phyloP scores from a whole-genome alignment of 2,888 invertebrate species.

The Drosophila meridionalis region DNA sequence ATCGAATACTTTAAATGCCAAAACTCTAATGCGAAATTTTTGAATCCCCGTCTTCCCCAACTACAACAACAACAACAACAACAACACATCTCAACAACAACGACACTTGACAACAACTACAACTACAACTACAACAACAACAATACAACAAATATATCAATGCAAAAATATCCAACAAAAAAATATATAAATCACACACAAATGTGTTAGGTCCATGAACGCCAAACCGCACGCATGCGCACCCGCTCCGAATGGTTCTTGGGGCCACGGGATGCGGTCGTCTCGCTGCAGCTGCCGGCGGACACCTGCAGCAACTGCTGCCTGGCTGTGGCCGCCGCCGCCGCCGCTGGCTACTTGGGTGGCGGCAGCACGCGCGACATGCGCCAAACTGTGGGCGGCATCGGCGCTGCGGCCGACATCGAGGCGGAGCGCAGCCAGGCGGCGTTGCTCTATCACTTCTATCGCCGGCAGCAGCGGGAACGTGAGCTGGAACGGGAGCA shows the following conservation, averaged over 20 bases:
- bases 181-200: conserved; percentile 33
- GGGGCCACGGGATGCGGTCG: conserved; percentile 83
- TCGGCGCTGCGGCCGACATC: conserved; percentile 34
- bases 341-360: conserved; percentile 72
- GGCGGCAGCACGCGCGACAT: conserved; percentile 79
- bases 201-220: conserved; percentile 92
- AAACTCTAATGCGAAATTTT: conserved; percentile 75
- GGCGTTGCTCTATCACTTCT: conserved; percentile 76
- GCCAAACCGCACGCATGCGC: conserved; percentile 98
- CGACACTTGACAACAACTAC: conserved; percentile 39
- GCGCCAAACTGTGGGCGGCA: conserved; percentile 49
- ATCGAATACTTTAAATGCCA: conserved; percentile 49
- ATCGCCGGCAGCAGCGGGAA: conserved; percentile 75
- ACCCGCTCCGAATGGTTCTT: conserved; percentile 99
- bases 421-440: conserved; percentile 54
- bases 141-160: conserved; percentile 33
- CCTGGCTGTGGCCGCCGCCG: conserved; percentile 70
- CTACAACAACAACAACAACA: conserved; percentile 21
- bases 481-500: conserved; percentile 54
- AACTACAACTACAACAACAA: conserved; percentile 14
- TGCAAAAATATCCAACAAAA: conserved; percentile 32
- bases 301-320: conserved; percentile 83
- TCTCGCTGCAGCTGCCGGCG: conserved; percentile 78
- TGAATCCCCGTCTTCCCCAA: conserved; percentile 72
- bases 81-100: conserved; percentile 55